Evolutionary conservation across 2,888 invertebrate genomes (phyloP).

Genomic region (Toxonevra muliebris): DNA sequence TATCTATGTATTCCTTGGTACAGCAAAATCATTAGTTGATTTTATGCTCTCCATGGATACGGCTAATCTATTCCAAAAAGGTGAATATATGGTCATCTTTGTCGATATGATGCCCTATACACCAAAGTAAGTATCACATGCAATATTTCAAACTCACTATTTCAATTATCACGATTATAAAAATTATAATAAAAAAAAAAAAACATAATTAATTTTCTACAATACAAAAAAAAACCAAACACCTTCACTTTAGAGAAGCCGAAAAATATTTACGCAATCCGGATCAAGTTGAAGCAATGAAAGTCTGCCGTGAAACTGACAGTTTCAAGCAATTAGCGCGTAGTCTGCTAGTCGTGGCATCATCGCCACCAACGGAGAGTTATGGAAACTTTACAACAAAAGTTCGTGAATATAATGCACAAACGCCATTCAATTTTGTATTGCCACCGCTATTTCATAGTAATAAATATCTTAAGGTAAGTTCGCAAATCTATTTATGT

Average conservation of each 20-base stretch:
- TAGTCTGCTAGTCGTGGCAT: conserved; percentile 87
- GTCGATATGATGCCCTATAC: conserved; percentile 92
- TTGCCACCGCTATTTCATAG: conserved; percentile 70
- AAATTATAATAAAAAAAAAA: conserved; percentile 5
- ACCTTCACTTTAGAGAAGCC: conserved; percentile 68
- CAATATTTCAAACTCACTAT: neutral
- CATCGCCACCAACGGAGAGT: conserved; percentile 80
- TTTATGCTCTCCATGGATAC: conserved; percentile 94
- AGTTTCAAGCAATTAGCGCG: conserved; percentile 73
- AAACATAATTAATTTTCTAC: neutral
- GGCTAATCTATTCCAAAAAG: conserved; percentile 84
- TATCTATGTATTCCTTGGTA: conserved; percentile 94
- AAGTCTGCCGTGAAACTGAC: conserved; percentile 69
- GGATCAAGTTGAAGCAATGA: conserved; percentile 69
- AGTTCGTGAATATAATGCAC: conserved; percentile 81
- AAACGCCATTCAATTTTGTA: conserved; percentile 82
- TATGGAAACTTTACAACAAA: conserved; percentile 80
- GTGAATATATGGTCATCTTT: conserved; percentile 95
- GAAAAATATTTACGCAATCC: conserved; percentile 81
- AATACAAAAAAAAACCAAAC: conserved; percentile 27
- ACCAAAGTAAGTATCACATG: conserved; percentile 66
- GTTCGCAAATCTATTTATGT: conserved; percentile 1
- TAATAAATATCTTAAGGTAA: conserved; percentile 67
- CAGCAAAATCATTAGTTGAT: conserved; percentile 83
- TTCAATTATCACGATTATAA: neutral